Percentiles rank a stretch among this genome's conserved stretches.
Evolutionary conservation across 1,140 invertebrate genomes (phyloP).

Genomic region (Frieseomelitta varia): DNA sequence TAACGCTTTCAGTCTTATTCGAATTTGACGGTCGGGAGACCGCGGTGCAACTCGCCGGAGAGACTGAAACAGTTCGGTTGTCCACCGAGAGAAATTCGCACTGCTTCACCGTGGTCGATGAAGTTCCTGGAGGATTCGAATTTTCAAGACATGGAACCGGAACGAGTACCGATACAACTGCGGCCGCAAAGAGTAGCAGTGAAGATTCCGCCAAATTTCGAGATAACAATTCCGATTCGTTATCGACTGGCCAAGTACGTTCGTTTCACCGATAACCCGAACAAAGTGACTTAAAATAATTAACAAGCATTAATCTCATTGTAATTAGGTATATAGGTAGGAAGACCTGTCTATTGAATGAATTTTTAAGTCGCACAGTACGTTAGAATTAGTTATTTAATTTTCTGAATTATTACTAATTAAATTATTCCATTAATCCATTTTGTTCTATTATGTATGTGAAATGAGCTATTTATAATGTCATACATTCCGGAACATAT

Average conservation of each 20-base stretch:
- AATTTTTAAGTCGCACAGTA: too few species aligned
- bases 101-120: slow-evolving; percentile 24
- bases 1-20: slow-evolving; percentile 69
- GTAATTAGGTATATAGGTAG: too few species aligned
- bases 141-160: slow-evolving; percentile 75
- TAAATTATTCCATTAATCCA: too few species aligned
- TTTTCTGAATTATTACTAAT: too few species aligned
- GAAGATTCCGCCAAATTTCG: slow-evolving; percentile 80
- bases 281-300: too few species aligned
- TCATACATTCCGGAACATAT: too few species aligned
- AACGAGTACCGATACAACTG: slow-evolving; percentile 83
- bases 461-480: too few species aligned
- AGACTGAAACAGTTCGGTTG: slow-evolving; percentile 65
- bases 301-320: not conserved
- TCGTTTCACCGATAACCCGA: not conserved
- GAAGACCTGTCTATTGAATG: too few species aligned
- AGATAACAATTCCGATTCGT: slow-evolving; percentile 81
- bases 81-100: slow-evolving; percentile 47
- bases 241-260: slow-evolving; percentile 82
- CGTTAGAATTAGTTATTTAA: too few species aligned
- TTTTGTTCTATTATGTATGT: too few species aligned
- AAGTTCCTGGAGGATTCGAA: slow-evolving; percentile 65
- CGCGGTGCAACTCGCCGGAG: slow-evolving; percentile 65
- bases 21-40: slow-evolving; percentile 60
- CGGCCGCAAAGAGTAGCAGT: slow-evolving; percentile 84